Evolutionary conservation across 2,888 invertebrate genomes (phyloP), one percentile per base, ranked within the genome.

Genomic region (Limnephilus lunatus): DNA sequence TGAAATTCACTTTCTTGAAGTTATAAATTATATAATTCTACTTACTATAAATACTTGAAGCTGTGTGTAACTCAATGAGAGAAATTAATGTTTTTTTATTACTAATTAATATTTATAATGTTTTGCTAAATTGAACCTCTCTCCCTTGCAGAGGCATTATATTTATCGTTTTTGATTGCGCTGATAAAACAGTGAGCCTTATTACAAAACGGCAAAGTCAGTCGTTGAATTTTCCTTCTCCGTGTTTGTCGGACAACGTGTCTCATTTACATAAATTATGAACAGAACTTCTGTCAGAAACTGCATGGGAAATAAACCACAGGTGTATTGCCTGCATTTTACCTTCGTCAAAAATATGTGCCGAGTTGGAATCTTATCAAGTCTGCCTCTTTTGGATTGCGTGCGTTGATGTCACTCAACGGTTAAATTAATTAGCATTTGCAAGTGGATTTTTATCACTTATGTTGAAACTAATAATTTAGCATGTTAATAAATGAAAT

Each of bases 211-310:
- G 25, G 68, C 83, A 32, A 39, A 83, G 83, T 25, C 31, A 83
- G 83, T n/a, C 32, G 35, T 83, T 35, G 83, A 15, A 15, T 25
- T 83, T 25, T 39, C 83, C 32, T 19, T 25, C 83, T 83, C 35
- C 83, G 83, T 32, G 31, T 32, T 31, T 35, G 83, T 83, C 31
- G 32, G 83, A 83, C 68, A n/a, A 68, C 32, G 32, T 83, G 35
- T 83, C 83, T 83, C 83, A 83, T 83, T 83, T 83, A 39, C 83
- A 83, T 83, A 83, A 83, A 83, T 35, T 83, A 83, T 83, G 32
- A 83, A 83, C 83, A 83, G 83, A 83, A 83, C 83, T 25, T 32
- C 83, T 32, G 68, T 68, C 68, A 68, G 68, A 25, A 25, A 9
- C 68, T 68, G 68, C 68, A 68, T 68, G 68, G 5, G 68, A 68